Evolutionary conservation across 37 sponge, comb jelly and placozoan genomes (phyloP).

Genomic region (Tethya wilhelma): DNA sequence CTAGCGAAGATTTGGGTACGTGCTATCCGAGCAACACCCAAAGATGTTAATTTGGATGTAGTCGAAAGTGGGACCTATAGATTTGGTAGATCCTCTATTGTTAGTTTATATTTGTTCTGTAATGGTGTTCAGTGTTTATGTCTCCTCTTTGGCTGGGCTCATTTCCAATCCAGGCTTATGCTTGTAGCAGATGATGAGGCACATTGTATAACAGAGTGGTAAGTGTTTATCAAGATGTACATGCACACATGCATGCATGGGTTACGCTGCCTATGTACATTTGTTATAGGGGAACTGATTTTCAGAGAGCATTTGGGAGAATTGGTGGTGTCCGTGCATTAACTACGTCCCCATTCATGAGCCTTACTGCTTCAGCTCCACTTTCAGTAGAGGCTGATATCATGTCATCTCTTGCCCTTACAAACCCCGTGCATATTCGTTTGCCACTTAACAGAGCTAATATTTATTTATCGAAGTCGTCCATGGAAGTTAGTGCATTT

Average conservation of each 20-base stretch:
- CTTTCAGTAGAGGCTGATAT: neutral
- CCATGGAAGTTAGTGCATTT: too few species aligned
- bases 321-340: neutral
- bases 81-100: too few species aligned
- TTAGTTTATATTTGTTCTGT: too few species aligned
- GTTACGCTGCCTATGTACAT: neutral
- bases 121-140: too few species aligned
- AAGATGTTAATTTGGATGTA: too few species aligned
- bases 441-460: neutral
- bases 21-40: too few species aligned
- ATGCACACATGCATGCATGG: neutral
- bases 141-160: too few species aligned
- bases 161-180: too few species aligned
- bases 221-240: neutral
- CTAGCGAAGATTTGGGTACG: too few species aligned
- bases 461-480: neutral
- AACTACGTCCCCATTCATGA: neutral
- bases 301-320: neutral
- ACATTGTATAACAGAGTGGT: neutral
- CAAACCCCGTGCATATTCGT: neutral
- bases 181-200: neutral
- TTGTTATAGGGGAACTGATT: slow-evolving; percentile 2
- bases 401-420: neutral
- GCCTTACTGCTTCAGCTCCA: neutral
- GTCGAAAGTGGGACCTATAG: too few species aligned